A percentile compares a stretch with the other conserved stretches of the same genome.
Evolutionary conservation across 1,140 invertebrate species (phyloP).

Genomic region (Neocloeon triangulifer): DNA sequence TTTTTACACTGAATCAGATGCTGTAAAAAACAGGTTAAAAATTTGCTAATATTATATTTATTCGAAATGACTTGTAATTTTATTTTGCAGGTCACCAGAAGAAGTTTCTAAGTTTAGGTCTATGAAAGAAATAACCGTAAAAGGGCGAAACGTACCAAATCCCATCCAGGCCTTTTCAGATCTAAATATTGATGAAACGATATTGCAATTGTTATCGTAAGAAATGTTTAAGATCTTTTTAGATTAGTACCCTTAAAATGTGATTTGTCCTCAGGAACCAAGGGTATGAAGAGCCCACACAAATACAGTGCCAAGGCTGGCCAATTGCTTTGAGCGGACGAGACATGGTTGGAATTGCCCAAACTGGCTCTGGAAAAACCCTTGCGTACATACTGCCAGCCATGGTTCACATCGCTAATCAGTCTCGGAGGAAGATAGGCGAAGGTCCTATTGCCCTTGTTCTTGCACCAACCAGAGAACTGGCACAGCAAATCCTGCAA

Average conservation of each 20-base stretch:
- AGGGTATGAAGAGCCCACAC: constrained; percentile 65
- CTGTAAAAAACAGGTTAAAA: too few relatives aligned
- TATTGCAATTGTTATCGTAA: constrained; percentile 23
- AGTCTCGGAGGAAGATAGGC: constrained; percentile 40
- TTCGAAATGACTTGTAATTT: too few relatives aligned
- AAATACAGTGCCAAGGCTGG: constrained; percentile 81
- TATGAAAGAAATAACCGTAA: constrained; percentile 56
- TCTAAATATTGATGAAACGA: constrained; percentile 57
- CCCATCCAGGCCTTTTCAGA: constrained; percentile 60
- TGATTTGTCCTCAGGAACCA: constrained; percentile 31
- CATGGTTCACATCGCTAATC: constrained; percentile 68
- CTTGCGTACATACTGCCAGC: constrained; percentile 78
- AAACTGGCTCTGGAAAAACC: constrained; percentile 72
- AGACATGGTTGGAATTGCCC: constrained; percentile 89
- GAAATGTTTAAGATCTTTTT: neutral
- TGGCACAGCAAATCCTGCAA: constrained; percentile 74
- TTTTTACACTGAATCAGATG: too few relatives aligned
- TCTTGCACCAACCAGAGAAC: constrained; percentile 71
- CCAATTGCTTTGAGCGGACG: constrained; percentile 77
- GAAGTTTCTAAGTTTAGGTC: constrained; percentile 52
- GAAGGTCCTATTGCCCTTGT: constrained; percentile 65
- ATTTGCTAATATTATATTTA: too few relatives aligned
- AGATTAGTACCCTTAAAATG: constrained; percentile 2
- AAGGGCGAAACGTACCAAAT: constrained; percentile 28
- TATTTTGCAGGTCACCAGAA: constrained; percentile 33